These are phyloP conservation scores for Drosophila rufa DNA, from an alignment of 1,140 invertebrate genomes.

Conservation along the genomic window DNA sequence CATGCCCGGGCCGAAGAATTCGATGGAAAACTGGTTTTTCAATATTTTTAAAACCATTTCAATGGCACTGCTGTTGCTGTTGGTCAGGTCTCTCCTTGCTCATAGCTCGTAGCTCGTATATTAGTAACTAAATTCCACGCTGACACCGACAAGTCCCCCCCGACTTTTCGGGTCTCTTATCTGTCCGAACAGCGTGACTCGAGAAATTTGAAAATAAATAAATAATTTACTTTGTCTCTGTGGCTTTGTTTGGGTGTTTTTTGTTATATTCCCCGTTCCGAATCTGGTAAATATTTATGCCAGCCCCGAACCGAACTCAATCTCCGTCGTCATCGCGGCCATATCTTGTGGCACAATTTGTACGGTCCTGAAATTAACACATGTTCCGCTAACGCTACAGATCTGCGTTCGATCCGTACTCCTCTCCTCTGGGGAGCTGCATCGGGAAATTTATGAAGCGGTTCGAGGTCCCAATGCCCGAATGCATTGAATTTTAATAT, in stretches of 20 bases:
- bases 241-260: constrained; percentile 52
- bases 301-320: constrained; percentile 40
- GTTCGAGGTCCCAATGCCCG: background rate
- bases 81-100: constrained; percentile 37
- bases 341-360: constrained; percentile 57
- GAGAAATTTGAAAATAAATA: constrained; percentile 52
- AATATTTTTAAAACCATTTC: constrained; percentile 71
- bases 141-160: constrained; percentile 49
- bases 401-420: constrained; percentile 25
- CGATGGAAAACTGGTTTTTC: constrained; percentile 69
- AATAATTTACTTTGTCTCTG: constrained; percentile 64
- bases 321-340: constrained; percentile 26
- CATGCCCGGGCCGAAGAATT: constrained; percentile 30
- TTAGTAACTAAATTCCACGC: constrained; percentile 59
- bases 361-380: constrained; percentile 70
- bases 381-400: constrained; percentile 62
- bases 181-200: constrained; percentile 49
- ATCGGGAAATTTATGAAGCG: constrained; percentile 33
- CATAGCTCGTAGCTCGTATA: constrained; percentile 53
- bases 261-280: constrained; percentile 71
- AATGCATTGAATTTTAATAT: constrained; percentile 52
- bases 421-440: constrained; percentile 39
- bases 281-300: constrained; percentile 69
- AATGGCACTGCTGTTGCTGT: constrained; percentile 20
- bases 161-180: constrained; percentile 62